Conservation (phyloP, 2,113 vertebrate genomes). For the Dicrurus megarhynchus region DNA sequence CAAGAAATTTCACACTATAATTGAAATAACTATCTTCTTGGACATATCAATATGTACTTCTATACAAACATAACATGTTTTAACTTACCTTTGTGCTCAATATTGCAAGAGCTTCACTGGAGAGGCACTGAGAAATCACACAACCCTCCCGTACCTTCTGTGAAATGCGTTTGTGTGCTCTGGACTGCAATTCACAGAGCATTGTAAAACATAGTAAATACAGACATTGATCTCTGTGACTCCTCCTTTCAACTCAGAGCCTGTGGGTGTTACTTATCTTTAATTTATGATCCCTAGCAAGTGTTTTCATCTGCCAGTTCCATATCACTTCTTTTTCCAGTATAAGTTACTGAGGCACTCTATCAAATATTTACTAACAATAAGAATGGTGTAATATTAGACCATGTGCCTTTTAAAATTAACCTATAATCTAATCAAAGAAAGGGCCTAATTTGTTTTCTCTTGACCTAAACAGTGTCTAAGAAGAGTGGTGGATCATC, state of each 20-base stretch:
- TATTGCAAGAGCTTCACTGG: background rate
- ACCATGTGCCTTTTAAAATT: background rate
- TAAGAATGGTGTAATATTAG: background rate
- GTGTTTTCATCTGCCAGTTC: background rate
- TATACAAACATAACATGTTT: background rate
- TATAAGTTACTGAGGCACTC: background rate
- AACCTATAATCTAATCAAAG: background rate
- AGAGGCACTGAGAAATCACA: background rate
- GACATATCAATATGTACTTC: background rate
- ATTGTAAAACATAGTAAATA: constrained; percentile 4
- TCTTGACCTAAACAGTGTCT: background rate
- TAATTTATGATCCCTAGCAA: background rate
- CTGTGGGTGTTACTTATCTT: background rate
- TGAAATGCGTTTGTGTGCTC: background rate
- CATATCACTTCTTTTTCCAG: background rate
- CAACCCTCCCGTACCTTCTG: background rate
- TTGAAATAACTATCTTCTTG: background rate
- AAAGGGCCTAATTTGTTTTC: background rate
- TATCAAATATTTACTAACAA: background rate
- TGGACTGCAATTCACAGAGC: background rate
- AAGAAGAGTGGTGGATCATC: background rate
- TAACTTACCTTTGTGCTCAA: background rate
- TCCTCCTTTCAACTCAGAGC: background rate
- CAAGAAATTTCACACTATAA: background rate
- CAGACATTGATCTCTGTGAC: background rate